Conservation (phyloP, 2,888 invertebrate genomes). For the Athripsodes cinereus region DNA sequence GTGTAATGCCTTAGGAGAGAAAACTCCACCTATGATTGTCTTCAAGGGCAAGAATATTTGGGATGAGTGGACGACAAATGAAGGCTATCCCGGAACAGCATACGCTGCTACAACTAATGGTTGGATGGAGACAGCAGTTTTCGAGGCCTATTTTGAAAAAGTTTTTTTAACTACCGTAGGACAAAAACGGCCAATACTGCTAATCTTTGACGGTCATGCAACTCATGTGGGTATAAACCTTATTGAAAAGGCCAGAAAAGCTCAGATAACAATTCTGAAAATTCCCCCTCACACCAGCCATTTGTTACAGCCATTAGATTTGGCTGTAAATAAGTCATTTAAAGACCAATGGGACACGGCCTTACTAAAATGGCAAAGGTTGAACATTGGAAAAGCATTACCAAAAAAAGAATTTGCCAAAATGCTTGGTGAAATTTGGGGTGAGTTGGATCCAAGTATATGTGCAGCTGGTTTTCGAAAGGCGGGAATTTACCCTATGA, state of each 20-base stretch:
- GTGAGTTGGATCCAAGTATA: conserved; percentile 6
- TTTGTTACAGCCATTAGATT: conserved; percentile 10
- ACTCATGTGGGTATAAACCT: conserved; percentile 9
- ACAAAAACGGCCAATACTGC: conserved; percentile 30
- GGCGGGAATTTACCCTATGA: conserved; percentile 13
- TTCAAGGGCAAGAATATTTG: conserved; percentile 29
- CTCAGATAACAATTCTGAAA: conserved; percentile 7
- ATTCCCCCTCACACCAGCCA: conserved; percentile 9
- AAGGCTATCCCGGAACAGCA: conserved; percentile 27
- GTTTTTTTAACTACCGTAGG: conserved; percentile 3
- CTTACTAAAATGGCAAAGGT: conserved; percentile 6
- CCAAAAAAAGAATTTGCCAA: conserved; percentile 6
- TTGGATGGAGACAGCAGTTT: conserved; percentile 29
- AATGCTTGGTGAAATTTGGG: not conserved
- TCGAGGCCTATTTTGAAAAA: conserved; percentile 8
- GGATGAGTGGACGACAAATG: conserved; percentile 29
- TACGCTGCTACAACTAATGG: conserved; percentile 32
- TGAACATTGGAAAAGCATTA: not conserved
- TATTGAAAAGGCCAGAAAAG: not conserved
- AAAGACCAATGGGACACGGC: conserved; percentile 6
- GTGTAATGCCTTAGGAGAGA: conserved; percentile 13
- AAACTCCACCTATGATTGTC: conserved; percentile 26
- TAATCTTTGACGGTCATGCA: conserved; percentile 7
- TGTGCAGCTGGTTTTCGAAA: conserved; percentile 8
- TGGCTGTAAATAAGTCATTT: conserved; percentile 10